These are phyloP conservation scores for Cyphomyrmex costatus DNA, from an alignment of 1,140 invertebrate species.

Conservation along the genomic window DNA sequence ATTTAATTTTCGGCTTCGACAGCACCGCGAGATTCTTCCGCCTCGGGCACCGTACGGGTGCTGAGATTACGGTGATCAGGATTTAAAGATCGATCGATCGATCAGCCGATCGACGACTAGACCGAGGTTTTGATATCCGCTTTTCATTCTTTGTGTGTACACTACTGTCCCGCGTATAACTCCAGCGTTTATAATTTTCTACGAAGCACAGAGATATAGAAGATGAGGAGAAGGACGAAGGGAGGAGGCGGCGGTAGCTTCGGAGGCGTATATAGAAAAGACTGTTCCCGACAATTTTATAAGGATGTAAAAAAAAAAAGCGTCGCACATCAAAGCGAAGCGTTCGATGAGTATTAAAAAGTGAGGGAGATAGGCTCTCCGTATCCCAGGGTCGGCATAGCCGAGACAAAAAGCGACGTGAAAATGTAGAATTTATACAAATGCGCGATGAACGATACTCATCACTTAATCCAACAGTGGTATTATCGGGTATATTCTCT, in stretches of 20 bases:
- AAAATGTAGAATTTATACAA: slow-evolving; percentile 45
- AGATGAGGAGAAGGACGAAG: not conserved
- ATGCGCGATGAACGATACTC: slow-evolving; percentile 24
- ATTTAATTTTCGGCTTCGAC: slow-evolving; percentile 18
- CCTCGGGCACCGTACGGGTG: slow-evolving; percentile 21
- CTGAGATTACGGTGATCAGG: not conserved
- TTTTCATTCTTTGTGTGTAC: slow-evolving; percentile 76
- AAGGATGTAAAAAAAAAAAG: slow-evolving; percentile 32
- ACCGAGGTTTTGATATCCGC: slow-evolving; percentile 79
- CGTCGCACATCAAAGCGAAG: not conserved
- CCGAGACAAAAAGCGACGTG: not conserved
- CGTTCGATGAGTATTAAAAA: not conserved
- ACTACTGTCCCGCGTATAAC: slow-evolving; percentile 72
- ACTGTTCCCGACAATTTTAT: slow-evolving; percentile 67
- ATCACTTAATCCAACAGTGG: slow-evolving; percentile 27
- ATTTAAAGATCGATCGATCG: slow-evolving; percentile 34
- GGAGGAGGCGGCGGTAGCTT: slow-evolving; percentile 12
- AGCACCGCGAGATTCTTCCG: slow-evolving; percentile 9
- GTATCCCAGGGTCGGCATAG: not conserved
- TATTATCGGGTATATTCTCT: not conserved
- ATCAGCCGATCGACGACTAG: slow-evolving; percentile 50
- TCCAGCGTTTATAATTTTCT: slow-evolving; percentile 84
- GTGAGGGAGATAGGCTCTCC: not conserved
- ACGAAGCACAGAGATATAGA: slow-evolving; percentile 72
- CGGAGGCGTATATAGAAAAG: slow-evolving; percentile 31